Base-by-base conservation (phyloP, 2,797 vertebrate genomes). In the Sparus aurata region DNA sequence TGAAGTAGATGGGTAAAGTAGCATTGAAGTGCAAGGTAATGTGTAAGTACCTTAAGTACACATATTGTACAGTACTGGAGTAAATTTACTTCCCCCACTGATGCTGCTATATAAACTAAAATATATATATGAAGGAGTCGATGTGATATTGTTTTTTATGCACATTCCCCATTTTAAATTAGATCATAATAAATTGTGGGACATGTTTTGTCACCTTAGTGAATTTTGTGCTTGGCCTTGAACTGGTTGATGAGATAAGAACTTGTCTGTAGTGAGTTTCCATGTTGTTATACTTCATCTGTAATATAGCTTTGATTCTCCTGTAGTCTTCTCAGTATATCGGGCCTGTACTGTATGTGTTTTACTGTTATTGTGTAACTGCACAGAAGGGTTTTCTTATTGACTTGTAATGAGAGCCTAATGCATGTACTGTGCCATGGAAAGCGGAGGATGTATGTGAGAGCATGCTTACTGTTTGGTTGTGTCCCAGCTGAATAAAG, bases 341-440 rank as follows among this genome's bases (percentile, higher is more conserved):
- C 43, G 49, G 22, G 23, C 0, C 43, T 69, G 49, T 2, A 2
- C 30, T 69, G 49, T 3, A 2, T 64, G 45, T 45, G 45, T n/a
- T 76, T 59, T 63, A 69, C 73, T 74, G 68, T 7, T 27, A 25
- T 66, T 52, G 22, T 75, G 71, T 54, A 38, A 77, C 53, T 61
- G 18, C 65, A 82, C 54, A 61, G 47, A 77, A 45, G 50, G 54
- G 1, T 47, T 15, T 75, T 15, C 54, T 30, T 82, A 76, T 82
- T 69, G 80, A 77, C 64, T 38, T 70, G 25, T 85, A 85, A 82
- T 43, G 16, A 72, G 74, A 84, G 71, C 69, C 52, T 81, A 43
- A 75, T 59, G 57, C 68, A 79, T 69, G 61, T 45, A 23, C 12
- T 5, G 57, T 50, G 23, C 57, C 22, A 62, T 49, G 47, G 30